A percentile compares a stretch with the other conserved stretches of the same genome.
Conservation (phyloP, 2,113 vertebrate genomes). For the Natator depressus region DNA sequence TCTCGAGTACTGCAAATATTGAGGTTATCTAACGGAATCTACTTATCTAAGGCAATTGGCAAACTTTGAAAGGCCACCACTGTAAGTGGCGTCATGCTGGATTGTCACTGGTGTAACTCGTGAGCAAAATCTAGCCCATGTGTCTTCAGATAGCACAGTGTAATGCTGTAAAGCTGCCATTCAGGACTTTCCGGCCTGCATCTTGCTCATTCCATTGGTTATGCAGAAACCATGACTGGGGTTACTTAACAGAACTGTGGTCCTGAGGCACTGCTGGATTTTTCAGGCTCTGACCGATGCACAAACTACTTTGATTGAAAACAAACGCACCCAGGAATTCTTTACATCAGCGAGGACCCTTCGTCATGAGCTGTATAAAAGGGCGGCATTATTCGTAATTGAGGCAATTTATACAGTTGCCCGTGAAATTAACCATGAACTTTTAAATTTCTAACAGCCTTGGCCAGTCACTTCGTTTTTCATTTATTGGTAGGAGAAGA, state of each 20-base stretch:
- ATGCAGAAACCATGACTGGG: accelerated
- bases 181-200: background rate
- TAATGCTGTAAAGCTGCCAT: background rate
- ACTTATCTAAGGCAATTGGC: background rate
- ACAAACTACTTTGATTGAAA: background rate
- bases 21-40: background rate
- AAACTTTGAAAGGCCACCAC: background rate
- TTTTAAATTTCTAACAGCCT: background rate
- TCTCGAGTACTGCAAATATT: background rate
- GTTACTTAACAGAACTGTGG: accelerated
- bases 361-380: background rate
- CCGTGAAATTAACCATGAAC: background rate
- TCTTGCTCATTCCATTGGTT: background rate
- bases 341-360: background rate
- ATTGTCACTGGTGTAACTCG: background rate
- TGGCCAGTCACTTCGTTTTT: background rate
- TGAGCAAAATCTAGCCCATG: background rate
- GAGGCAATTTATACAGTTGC: background rate
- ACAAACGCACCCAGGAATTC: background rate
- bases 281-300: background rate
- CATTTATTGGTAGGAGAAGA: background rate
- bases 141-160: background rate
- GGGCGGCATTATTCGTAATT: background rate
- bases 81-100: background rate
- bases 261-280: background rate